phyloP scores from a whole-genome alignment of 1,140 invertebrate species.

The Lineus longissimus region DNA sequence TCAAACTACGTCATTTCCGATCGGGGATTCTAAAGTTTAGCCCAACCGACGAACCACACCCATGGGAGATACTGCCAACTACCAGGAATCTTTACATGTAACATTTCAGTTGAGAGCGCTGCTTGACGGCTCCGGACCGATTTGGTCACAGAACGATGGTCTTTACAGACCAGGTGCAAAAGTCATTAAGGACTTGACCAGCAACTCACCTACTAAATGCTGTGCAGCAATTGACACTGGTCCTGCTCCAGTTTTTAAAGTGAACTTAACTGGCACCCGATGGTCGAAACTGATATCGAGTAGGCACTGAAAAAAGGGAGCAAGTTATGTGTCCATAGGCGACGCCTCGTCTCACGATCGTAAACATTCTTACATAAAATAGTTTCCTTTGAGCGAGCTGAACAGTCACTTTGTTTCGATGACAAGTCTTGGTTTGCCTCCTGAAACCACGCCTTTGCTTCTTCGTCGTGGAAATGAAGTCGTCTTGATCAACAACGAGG shows the following conservation, averaged over 20 bases:
- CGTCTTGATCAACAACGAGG: no score
- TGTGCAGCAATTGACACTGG: conserved; percentile 37
- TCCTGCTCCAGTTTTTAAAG: conserved; percentile 33
- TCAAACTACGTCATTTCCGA: no score
- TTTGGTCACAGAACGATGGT: background rate
- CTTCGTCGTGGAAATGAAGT: no score
- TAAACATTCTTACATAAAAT: no score
- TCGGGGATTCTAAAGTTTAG: no score
- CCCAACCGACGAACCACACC: background rate
- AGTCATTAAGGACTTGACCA: background rate
- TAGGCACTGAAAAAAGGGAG: conserved; percentile 22
- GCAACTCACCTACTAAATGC: conserved; percentile 34
- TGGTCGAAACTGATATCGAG: conserved; percentile 39
- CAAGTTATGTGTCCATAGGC: no score
- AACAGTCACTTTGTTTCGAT: no score
- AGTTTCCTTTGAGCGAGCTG: no score
- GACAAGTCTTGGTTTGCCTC: no score
- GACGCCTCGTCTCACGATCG: no score
- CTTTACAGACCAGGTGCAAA: background rate
- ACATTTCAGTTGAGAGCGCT: background rate
- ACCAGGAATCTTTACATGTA: background rate
- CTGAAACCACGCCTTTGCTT: no score
- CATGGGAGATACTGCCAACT: background rate
- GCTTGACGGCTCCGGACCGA: background rate
- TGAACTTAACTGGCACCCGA: conserved; percentile 30